Evolutionary conservation across 2,888 invertebrate species (phyloP).

Genomic region (Opisthograptis luteolata): DNA sequence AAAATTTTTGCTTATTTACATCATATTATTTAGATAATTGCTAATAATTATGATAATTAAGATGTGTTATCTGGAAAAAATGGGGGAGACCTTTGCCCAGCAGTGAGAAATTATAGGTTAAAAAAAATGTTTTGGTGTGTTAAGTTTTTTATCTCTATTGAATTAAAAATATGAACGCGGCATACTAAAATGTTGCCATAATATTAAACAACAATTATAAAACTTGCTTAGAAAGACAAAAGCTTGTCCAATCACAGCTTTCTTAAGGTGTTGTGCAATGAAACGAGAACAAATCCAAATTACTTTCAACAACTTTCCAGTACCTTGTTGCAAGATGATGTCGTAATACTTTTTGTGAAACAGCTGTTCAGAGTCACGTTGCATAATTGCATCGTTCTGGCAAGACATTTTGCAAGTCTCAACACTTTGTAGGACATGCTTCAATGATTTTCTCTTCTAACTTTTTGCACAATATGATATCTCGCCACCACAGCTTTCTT

Average conservation of each 20-base stretch:
- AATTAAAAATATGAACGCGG: too few relatives aligned
- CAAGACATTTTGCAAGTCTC: constrained; percentile 55
- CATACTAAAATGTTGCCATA: too few relatives aligned
- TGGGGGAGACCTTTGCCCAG: too few relatives aligned
- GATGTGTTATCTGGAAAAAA: too few relatives aligned
- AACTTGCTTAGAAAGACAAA: background rate
- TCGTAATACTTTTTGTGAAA: constrained; percentile 70
- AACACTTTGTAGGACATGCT: constrained; percentile 68
- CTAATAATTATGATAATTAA: too few relatives aligned
- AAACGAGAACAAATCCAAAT: constrained; percentile 11
- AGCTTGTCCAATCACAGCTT: too few relatives aligned
- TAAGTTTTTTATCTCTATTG: too few relatives aligned
- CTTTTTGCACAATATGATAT: constrained; percentile 56
- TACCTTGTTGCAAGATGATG: constrained; percentile 75
- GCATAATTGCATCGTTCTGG: constrained; percentile 54
- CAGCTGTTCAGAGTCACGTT: constrained; percentile 53
- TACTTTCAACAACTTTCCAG: constrained; percentile 44
- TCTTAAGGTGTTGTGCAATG: background rate
- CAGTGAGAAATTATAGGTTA: too few relatives aligned
- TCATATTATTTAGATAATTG: too few relatives aligned
- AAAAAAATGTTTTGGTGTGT: too few relatives aligned
- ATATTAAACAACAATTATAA: too few relatives aligned
- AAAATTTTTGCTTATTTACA: too few relatives aligned
- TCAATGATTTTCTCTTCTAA: constrained; percentile 48
- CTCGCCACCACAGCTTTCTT: constrained; percentile 70